Percentiles rank a stretch among this genome's conserved stretches.
Evolutionary conservation across 2,888 invertebrate species (phyloP).

Genomic region (Ariolimax columbianus): DNA sequence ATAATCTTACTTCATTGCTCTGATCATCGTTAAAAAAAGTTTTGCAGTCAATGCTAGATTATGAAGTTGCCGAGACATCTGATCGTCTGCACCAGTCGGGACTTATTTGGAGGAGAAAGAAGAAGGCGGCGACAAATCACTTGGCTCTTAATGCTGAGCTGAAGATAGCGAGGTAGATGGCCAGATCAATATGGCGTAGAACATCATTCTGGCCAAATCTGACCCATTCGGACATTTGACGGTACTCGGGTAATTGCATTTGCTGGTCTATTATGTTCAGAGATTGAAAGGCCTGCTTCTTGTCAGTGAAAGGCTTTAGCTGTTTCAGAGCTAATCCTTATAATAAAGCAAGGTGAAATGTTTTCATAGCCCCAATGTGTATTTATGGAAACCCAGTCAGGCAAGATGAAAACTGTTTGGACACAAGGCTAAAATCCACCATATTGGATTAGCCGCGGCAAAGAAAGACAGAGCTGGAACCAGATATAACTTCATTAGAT

Average conservation of each 20-base stretch:
- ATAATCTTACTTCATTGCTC: too few relatives aligned
- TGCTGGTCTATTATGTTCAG: conserved; percentile 30
- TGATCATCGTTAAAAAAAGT: too few relatives aligned
- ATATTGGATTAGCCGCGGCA: conserved; percentile 42
- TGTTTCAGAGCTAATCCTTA: conserved; percentile 56
- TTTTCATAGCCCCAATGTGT: conserved; percentile 49
- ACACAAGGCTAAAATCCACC: conserved; percentile 48
- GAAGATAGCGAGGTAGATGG: background rate
- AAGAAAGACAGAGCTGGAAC: background rate
- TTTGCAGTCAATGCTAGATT: too few relatives aligned
- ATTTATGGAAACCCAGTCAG: conserved; percentile 48
- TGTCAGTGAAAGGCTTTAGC: conserved; percentile 50
- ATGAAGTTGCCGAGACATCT: background rate
- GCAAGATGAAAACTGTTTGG: conserved; percentile 51
- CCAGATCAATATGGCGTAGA: background rate
- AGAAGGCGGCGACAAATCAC: background rate
- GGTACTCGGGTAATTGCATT: conserved; percentile 36
- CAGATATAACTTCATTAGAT: conserved; percentile 46
- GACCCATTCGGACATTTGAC: conserved; percentile 29
- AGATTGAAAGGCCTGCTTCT: conserved; percentile 28
- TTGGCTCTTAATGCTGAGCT: background rate
- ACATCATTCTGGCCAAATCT: conserved; percentile 12
- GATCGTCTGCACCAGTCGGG: background rate
- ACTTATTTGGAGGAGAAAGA: background rate
- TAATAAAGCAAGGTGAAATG: conserved; percentile 58